Percentiles rank a stretch among this genome's conserved stretches.
phyloP scores from a whole-genome alignment of 1,140 invertebrate species.

The Oncopodura yosiiana region DNA sequence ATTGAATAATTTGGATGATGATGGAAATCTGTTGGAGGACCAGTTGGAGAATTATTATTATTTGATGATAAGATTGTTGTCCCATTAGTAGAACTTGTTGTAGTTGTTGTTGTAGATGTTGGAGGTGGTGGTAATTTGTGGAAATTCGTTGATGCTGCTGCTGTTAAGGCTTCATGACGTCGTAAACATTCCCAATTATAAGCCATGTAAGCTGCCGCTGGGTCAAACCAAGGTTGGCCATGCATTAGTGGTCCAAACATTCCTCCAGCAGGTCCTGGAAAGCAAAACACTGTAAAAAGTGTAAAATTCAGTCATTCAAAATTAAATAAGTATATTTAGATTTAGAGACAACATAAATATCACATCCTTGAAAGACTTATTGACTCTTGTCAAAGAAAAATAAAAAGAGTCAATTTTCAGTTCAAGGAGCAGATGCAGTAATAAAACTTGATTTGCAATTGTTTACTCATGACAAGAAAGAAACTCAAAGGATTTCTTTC shows the following conservation, averaged over 20 bases:
- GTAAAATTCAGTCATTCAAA: background rate
- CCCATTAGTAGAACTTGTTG: too few species aligned
- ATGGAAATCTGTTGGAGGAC: background rate
- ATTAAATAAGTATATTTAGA: background rate
- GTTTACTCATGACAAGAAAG: too few species aligned
- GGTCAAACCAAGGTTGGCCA: slow-evolving; percentile 36
- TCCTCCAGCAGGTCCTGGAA: slow-evolving; percentile 35
- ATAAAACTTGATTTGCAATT: too few species aligned
- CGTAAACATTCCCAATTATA: slow-evolving; percentile 35
- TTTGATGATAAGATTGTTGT: too few species aligned
- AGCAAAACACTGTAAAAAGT: slow-evolving; percentile 27
- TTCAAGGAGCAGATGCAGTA: too few species aligned
- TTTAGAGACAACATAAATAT: background rate
- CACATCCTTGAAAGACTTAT: background rate
- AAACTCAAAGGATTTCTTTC: too few species aligned
- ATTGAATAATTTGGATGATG: background rate
- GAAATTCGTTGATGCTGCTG: too few species aligned
- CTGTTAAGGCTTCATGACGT: slow-evolving; percentile 21
- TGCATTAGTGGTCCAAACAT: slow-evolving; percentile 35
- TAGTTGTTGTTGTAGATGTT: too few species aligned
- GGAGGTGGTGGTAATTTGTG: too few species aligned
- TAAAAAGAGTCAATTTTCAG: too few species aligned
- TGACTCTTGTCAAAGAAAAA: background rate
- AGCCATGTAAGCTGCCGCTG: slow-evolving; percentile 36
- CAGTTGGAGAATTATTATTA: background rate